Conservation (phyloP, 2,797 vertebrate species). For the Tarsius wallacei region DNA sequence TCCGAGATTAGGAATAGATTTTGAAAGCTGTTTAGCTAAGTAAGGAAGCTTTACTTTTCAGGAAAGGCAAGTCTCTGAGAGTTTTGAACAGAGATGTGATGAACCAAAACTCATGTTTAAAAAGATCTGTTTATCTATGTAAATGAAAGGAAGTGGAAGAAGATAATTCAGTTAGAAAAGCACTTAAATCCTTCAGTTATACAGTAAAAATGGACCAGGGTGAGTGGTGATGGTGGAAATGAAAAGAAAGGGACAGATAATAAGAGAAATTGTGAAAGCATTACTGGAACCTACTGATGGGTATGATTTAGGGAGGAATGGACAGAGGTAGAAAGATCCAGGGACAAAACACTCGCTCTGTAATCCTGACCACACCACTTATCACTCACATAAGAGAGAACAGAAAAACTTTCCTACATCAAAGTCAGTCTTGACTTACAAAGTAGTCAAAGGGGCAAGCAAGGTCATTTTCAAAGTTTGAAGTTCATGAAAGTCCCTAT, state of each 20-base stretch:
- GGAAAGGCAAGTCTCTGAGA: background rate
- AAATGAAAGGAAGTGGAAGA: background rate
- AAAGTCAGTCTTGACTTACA: conserved; percentile 36
- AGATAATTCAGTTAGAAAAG: background rate
- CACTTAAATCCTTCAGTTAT: background rate
- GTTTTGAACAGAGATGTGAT: background rate
- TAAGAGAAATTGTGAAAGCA: background rate
- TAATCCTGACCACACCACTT: background rate
- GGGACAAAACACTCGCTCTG: background rate
- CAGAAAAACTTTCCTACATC: background rate
- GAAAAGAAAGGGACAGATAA: background rate
- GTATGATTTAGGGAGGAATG: background rate
- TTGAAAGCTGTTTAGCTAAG: background rate
- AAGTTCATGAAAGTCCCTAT: background rate
- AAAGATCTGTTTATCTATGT: background rate
- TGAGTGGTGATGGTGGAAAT: background rate
- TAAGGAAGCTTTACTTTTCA: background rate
- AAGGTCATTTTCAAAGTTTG: background rate
- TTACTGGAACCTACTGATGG: background rate
- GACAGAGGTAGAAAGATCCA: background rate
- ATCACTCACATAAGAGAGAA: background rate
- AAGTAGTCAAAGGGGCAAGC: background rate
- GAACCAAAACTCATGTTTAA: background rate
- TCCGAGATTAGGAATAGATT: background rate
- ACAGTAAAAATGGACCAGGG: background rate